A percentile compares a stretch with the other conserved stretches of the same genome.
These are phyloP conservation scores for Philonicus albiceps DNA, from an alignment of 2,888 invertebrate genomes.

Conservation along the genomic window DNA sequence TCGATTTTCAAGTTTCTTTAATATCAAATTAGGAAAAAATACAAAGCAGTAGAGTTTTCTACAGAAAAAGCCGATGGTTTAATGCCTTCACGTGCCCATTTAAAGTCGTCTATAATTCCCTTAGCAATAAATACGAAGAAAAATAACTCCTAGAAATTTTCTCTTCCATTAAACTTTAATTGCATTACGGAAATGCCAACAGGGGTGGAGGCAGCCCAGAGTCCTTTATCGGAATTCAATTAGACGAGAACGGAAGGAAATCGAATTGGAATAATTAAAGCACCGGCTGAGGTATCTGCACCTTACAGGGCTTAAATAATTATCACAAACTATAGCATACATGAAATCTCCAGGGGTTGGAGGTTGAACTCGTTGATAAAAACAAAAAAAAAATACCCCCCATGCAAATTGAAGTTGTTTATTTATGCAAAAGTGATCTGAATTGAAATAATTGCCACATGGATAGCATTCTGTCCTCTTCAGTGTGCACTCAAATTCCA, in stretches of 20 bases:
- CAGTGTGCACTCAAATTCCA: not conserved
- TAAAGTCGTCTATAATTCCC: not conserved
- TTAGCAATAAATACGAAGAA: not conserved
- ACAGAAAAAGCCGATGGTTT: not conserved
- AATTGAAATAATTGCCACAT: not conserved
- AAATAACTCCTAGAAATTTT: not conserved
- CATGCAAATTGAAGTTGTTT: not conserved
- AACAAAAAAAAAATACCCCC: no score
- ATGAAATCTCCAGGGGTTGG: not conserved
- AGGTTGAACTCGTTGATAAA: not conserved
- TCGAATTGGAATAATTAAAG: not conserved
- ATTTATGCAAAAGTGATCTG: not conserved
- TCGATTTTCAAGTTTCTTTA: no score
- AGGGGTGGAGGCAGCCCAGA: not conserved
- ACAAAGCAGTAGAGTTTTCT: no score
- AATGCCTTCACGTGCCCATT: not conserved
- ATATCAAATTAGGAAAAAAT: not conserved
- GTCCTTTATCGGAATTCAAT: not conserved
- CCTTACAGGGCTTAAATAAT: not conserved
- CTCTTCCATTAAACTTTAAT: conserved; percentile 22
- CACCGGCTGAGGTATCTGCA: not conserved
- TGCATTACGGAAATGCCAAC: not conserved
- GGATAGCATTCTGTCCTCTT: not conserved
- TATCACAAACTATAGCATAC: not conserved
- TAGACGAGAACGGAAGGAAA: not conserved